These are phyloP conservation scores for Meda fulgida DNA, from an alignment of 2,797 vertebrate species.

Conservation along the genomic window DNA sequence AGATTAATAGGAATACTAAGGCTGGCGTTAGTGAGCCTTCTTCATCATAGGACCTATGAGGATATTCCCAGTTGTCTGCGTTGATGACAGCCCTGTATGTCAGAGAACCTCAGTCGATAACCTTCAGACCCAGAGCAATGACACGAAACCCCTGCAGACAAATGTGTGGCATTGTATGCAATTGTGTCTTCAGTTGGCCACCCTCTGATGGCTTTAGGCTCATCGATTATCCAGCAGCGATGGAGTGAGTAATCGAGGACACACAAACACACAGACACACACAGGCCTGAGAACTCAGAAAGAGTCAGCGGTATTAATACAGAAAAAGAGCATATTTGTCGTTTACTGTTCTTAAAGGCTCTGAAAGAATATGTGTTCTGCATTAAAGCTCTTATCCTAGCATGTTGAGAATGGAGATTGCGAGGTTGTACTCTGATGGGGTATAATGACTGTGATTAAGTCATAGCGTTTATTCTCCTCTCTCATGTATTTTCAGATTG, in stretches of 20 bases:
- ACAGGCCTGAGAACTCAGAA: background rate
- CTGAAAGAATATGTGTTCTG: background rate
- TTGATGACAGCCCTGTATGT: background rate
- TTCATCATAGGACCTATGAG: background rate
- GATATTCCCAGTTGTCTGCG: background rate
- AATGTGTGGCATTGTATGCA: slow-evolving; percentile 39
- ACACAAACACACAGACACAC: background rate
- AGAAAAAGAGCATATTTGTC: slow-evolving; percentile 14
- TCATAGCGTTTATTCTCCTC: slow-evolving; percentile 6
- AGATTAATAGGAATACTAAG: background rate
- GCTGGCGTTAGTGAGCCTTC: background rate
- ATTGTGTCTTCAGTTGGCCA: slow-evolving; percentile 28
- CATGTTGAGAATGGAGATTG: slow-evolving; percentile 24
- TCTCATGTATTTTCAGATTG: slow-evolving; percentile 27
- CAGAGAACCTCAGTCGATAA: slow-evolving; percentile 41
- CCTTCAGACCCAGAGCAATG: slow-evolving; percentile 34
- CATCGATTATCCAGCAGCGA: slow-evolving; percentile 49
- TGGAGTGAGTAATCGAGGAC: slow-evolving; percentile 4
- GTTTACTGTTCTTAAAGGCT: slow-evolving; percentile 22
- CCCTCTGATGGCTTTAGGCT: slow-evolving; percentile 33
- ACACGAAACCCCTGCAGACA: slow-evolving; percentile 13
- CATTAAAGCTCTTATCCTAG: slow-evolving; percentile 29
- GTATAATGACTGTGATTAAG: slow-evolving; percentile 52
- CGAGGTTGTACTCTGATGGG: slow-evolving; percentile 22
- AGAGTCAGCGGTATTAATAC: background rate